phyloP scores from a whole-genome alignment of 2,888 invertebrate genomes.

The Cryptocephalus moraei region DNA sequence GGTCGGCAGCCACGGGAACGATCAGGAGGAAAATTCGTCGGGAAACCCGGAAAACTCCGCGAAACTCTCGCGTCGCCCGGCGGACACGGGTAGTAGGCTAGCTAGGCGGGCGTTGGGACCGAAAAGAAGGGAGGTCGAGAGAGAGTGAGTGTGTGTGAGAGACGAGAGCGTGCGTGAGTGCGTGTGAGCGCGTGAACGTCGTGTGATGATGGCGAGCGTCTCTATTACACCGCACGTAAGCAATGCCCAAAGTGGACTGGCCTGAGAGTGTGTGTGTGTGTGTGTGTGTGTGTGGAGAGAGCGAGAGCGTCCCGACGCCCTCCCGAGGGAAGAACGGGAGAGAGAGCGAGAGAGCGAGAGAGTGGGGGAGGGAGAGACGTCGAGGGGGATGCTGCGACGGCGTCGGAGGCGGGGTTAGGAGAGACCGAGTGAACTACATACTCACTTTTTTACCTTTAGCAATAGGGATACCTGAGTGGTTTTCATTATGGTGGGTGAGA shows the following conservation, averaged over 20 bases:
- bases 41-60: background rate
- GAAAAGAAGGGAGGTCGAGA: background rate
- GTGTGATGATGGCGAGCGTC: background rate
- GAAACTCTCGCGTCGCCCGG: background rate
- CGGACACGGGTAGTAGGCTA: background rate
- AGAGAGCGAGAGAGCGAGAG: background rate
- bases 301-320: background rate
- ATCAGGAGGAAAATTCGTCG: too few species aligned
- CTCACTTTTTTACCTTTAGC: too few species aligned
- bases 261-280: background rate
- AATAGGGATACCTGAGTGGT: too few species aligned
- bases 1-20: too few species aligned
- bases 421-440: too few species aligned
- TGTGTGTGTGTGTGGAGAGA: background rate
- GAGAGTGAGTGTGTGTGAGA: too few species aligned
- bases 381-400: too few species aligned
- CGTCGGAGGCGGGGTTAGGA: too few species aligned
- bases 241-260: conserved; percentile 1
- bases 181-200: conserved; percentile 1
- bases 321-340: background rate
- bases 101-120: background rate
- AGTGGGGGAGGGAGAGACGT: background rate
- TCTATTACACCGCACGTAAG: background rate
- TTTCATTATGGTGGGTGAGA: too few species aligned
- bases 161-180: too few species aligned